These are phyloP conservation scores for Papilio demoleus DNA, from an alignment of 2,888 invertebrate genomes.

Conservation along the genomic window DNA sequence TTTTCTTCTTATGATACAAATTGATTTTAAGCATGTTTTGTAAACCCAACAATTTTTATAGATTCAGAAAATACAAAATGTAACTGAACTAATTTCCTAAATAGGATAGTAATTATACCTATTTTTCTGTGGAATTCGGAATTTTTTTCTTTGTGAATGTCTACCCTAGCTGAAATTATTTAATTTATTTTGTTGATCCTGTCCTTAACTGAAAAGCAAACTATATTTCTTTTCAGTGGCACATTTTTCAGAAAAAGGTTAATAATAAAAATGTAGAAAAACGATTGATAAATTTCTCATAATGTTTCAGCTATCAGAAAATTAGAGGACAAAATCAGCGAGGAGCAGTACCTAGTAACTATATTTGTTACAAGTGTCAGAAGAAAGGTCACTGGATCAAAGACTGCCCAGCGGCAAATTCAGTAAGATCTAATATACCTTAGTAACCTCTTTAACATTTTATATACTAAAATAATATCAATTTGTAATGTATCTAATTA, in stretches of 20 bases:
- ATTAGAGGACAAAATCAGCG: constrained; percentile 94
- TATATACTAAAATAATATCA: neutral
- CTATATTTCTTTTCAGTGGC: too few relatives aligned
- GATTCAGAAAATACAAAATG: neutral
- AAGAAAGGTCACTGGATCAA: constrained; percentile 99
- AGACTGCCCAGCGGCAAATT: constrained; percentile 92
- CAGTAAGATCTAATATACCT: constrained; percentile 54
- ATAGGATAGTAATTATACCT: neutral
- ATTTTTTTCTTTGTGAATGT: neutral
- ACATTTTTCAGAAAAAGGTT: neutral
- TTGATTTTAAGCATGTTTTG: neutral
- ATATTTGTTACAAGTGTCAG: constrained; percentile 97
- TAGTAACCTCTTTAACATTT: neutral
- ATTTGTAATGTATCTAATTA: neutral
- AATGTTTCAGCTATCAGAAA: constrained; percentile 90
- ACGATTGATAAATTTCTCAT: neutral
- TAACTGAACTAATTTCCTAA: neutral
- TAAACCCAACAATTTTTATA: neutral
- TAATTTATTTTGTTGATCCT: neutral
- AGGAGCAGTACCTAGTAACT: constrained; percentile 95
- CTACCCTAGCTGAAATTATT: neutral
- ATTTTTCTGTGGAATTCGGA: too few relatives aligned
- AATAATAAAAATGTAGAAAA: neutral
- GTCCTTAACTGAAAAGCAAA: too few relatives aligned
- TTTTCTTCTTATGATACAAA: neutral